Evolutionary conservation across 2,797 vertebrate species (phyloP).

Genomic region (Crocodylus rhombifer): DNA sequence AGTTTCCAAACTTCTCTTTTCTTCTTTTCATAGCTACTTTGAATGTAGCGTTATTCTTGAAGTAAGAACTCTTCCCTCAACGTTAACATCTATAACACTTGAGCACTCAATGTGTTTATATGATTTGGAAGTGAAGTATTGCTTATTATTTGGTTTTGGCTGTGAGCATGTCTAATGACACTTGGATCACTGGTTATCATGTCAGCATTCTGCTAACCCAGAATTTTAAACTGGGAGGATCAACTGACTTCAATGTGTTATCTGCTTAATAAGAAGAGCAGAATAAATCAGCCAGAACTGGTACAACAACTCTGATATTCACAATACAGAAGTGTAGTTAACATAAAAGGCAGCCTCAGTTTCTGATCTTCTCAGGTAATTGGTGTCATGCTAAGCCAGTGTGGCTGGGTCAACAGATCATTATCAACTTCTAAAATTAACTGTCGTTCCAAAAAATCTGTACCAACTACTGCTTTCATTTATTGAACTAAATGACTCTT

Average conservation of each 20-base stretch:
- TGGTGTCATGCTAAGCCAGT: background rate
- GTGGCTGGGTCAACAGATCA: background rate
- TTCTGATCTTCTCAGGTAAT: background rate
- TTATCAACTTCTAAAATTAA: background rate
- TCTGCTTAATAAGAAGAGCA: background rate
- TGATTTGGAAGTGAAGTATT: background rate
- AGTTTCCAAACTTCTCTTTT: background rate
- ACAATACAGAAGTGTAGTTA: background rate
- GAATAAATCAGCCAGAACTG: background rate
- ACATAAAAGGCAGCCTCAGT: background rate
- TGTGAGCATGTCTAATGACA: background rate
- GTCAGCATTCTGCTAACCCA: too few relatives aligned
- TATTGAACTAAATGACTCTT: background rate
- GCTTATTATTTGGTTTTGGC: background rate
- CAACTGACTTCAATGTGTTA: background rate
- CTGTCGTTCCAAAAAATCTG: background rate
- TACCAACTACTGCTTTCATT: background rate
- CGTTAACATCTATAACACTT: background rate
- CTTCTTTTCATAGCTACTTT: background rate
- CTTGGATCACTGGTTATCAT: background rate
- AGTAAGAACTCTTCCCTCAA: background rate
- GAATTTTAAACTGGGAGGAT: background rate
- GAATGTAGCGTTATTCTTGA: background rate
- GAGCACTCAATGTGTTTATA: background rate
- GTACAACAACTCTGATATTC: background rate